Conservation (phyloP, 2,797 vertebrate genomes). For the Sphaeramia orbicularis region DNA sequence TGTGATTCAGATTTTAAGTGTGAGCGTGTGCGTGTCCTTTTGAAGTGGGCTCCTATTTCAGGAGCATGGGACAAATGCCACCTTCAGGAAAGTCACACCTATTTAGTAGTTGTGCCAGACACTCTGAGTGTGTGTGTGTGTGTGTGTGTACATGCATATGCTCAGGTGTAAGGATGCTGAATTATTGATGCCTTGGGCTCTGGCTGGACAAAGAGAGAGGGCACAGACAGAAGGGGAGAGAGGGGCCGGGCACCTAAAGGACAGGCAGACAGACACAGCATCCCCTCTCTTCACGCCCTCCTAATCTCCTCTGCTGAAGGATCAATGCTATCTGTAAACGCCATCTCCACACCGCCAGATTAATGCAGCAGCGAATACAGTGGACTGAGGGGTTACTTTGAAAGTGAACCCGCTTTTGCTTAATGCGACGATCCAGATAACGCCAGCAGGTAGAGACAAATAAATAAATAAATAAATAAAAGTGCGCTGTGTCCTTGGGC, state of each 20-base stretch:
- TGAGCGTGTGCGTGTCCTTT: conserved; percentile 33
- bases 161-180: conserved; percentile 67
- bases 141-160: conserved; percentile 42
- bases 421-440: conserved; percentile 57
- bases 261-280: conserved; percentile 55
- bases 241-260: conserved; percentile 61
- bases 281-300: conserved; percentile 63
- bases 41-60: conserved; percentile 64
- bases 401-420: conserved; percentile 65
- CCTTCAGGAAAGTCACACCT: conserved; percentile 74
- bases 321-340: conserved; percentile 79
- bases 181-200: conserved; percentile 80
- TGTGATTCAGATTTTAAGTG: conserved; percentile 53
- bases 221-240: conserved; percentile 24
- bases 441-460: conserved; percentile 29
- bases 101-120: conserved; percentile 55
- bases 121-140: conserved; percentile 8
- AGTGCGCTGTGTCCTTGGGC: conserved; percentile 65
- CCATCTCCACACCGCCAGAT: conserved; percentile 71
- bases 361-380: conserved; percentile 68
- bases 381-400: conserved; percentile 62
- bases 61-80: conserved; percentile 69
- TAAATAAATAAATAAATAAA: conserved; percentile 55
- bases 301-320: conserved; percentile 72
- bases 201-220: conserved; percentile 47